Conservation (phyloP, 2,113 vertebrate genomes). For the Hyla sarda region DNA sequence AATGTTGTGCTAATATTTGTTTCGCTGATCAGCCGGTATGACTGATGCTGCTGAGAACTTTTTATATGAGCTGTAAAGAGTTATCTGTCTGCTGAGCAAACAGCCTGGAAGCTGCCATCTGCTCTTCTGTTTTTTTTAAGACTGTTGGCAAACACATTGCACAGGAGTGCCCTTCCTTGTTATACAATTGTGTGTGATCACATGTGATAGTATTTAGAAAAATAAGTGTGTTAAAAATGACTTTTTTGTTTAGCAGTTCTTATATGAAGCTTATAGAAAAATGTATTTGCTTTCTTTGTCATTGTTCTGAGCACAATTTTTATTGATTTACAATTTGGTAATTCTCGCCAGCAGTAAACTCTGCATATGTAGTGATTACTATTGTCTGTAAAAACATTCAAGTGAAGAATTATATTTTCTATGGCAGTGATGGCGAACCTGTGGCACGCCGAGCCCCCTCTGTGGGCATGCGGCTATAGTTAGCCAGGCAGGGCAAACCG, state of each 20-base stretch:
- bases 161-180: slow-evolving; percentile 1
- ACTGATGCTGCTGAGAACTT: not conserved
- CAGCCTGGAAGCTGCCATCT: slow-evolving; percentile 52
- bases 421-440: too few species aligned
- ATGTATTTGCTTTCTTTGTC: not conserved
- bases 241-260: not conserved
- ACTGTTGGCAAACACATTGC: slow-evolving; percentile 41
- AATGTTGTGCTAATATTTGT: slow-evolving; percentile 21
- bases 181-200: not conserved
- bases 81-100: slow-evolving; percentile 45
- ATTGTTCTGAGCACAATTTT: not conserved
- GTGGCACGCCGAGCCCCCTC: too few species aligned
- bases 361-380: too few species aligned
- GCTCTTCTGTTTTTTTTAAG: slow-evolving; percentile 27
- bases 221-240: not conserved
- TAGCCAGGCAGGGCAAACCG: too few species aligned
- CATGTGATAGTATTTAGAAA: not conserved
- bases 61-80: not conserved
- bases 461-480: too few species aligned
- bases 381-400: too few species aligned
- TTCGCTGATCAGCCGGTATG: not conserved
- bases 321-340: too few species aligned
- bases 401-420: too few species aligned
- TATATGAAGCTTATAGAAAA: not conserved
- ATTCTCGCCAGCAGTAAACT: too few species aligned